A percentile compares a stretch with the other conserved stretches of the same genome.
These are phyloP conservation scores for Apamea monoglypha DNA, from an alignment of 2,888 invertebrate species.

Conservation along the genomic window DNA sequence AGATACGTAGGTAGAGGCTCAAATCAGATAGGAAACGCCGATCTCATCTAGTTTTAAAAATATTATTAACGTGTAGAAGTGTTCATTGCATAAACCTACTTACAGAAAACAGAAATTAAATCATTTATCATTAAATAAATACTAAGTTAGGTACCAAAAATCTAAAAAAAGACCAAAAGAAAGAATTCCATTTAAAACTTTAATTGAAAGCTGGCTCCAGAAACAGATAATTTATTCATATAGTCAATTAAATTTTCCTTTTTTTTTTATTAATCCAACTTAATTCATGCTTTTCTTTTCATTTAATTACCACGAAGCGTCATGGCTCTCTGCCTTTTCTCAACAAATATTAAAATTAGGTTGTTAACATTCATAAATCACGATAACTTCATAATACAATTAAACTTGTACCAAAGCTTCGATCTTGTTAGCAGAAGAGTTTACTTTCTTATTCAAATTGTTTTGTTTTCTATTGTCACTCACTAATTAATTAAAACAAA, in stretches of 20 bases:
- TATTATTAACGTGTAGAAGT: background rate
- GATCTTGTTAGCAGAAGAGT: conserved; percentile 29
- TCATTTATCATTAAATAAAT: conserved; percentile 9
- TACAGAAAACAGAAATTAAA: too few relatives aligned
- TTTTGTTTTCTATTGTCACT: conserved; percentile 26
- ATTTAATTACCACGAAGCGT: background rate
- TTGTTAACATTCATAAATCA: conserved; percentile 39
- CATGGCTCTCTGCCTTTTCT: background rate
- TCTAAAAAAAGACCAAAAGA: background rate
- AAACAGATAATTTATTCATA: background rate
- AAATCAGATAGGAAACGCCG: background rate
- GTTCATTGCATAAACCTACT: too few relatives aligned
- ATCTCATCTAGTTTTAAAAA: background rate
- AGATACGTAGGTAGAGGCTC: background rate
- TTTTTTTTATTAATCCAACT: background rate
- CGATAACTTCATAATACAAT: conserved; percentile 42
- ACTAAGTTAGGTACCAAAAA: background rate
- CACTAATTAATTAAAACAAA: conserved; percentile 16
- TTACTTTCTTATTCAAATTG: conserved; percentile 53
- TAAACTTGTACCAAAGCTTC: conserved; percentile 43
- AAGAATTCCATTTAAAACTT: background rate
- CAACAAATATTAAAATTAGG: conserved; percentile 19
- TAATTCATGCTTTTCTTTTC: background rate
- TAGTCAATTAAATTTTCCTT: background rate
- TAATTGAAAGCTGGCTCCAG: background rate